phyloP scores from a whole-genome alignment of 1,140 invertebrate genomes.

The Bombus haemorrhoidalis region DNA sequence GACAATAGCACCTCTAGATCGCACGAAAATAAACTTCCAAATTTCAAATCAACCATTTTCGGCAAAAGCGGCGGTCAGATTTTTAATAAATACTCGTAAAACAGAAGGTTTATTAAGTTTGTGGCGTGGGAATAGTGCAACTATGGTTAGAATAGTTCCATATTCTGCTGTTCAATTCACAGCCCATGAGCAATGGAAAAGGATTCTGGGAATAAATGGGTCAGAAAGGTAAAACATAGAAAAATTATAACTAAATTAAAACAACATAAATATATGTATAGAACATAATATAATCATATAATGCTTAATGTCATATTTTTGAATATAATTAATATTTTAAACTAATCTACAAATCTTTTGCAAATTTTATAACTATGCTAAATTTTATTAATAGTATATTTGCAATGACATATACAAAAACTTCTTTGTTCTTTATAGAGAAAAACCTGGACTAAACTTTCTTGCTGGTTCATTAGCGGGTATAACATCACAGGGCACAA shows the following conservation, averaged over 20 bases:
- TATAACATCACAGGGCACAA: slow-evolving; percentile 95
- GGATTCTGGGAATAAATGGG: slow-evolving; percentile 88
- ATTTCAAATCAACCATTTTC: slow-evolving; percentile 91
- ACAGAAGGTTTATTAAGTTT: slow-evolving; percentile 91
- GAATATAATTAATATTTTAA: neutral
- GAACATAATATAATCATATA: neutral
- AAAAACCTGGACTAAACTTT: slow-evolving; percentile 83
- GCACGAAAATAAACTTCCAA: slow-evolving; percentile 99
- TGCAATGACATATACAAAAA: neutral
- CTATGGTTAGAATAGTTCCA: slow-evolving; percentile 97
- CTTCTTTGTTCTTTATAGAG: slow-evolving; percentile 5
- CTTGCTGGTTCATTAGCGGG: slow-evolving; percentile 96
- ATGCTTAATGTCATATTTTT: neutral
- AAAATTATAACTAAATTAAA: neutral
- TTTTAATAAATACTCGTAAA: slow-evolving; percentile 88
- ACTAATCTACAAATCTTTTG: neutral
- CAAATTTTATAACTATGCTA: neutral
- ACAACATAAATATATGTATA: neutral
- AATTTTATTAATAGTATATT: neutral
- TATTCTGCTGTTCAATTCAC: slow-evolving; percentile 99
- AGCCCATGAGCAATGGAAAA: slow-evolving; percentile 98
- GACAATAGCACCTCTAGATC: slow-evolving; percentile 96
- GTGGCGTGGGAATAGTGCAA: slow-evolving; percentile 99
- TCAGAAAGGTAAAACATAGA: slow-evolving; percentile 83
- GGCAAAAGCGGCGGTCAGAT: slow-evolving; percentile 89